These are phyloP conservation scores for Drosophila anomalata DNA, from an alignment of 2,888 invertebrate genomes.

Conservation along the genomic window DNA sequence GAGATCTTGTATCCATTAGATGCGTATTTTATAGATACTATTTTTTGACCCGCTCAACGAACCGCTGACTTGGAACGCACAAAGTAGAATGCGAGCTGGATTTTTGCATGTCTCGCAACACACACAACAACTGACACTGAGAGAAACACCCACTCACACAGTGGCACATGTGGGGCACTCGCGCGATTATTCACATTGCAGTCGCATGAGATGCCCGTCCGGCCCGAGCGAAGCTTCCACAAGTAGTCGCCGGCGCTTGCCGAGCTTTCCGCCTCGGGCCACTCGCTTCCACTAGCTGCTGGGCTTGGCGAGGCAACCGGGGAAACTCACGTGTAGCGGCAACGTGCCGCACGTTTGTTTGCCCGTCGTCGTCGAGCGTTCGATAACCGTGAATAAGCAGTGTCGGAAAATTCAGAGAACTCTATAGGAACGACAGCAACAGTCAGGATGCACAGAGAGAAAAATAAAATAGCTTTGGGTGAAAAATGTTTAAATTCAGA, in stretches of 20 bases:
- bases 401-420: constrained; percentile 47
- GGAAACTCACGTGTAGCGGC: constrained; percentile 73
- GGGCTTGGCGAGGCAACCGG: not conserved
- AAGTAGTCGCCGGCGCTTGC: constrained; percentile 19
- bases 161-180: constrained; percentile 17
- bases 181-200: constrained; percentile 10
- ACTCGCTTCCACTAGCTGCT: not conserved
- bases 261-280: constrained; percentile 27
- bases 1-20: not conserved
- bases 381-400: constrained; percentile 44
- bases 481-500: not conserved
- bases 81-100: constrained; percentile 60
- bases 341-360: constrained; percentile 79
- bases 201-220: constrained; percentile 21
- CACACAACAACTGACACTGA: constrained; percentile 36
- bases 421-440: constrained; percentile 29
- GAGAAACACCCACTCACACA: constrained; percentile 11
- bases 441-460: constrained; percentile 12
- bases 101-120: constrained; percentile 4
- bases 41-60: constrained; percentile 41
- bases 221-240: constrained; percentile 32
- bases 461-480: not conserved
- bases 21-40: not conserved
- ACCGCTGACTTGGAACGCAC: constrained; percentile 64
- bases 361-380: constrained; percentile 27